Base-by-base conservation (phyloP, 2,797 vertebrate genomes). In the Triplophysa bombifrons region DNA sequence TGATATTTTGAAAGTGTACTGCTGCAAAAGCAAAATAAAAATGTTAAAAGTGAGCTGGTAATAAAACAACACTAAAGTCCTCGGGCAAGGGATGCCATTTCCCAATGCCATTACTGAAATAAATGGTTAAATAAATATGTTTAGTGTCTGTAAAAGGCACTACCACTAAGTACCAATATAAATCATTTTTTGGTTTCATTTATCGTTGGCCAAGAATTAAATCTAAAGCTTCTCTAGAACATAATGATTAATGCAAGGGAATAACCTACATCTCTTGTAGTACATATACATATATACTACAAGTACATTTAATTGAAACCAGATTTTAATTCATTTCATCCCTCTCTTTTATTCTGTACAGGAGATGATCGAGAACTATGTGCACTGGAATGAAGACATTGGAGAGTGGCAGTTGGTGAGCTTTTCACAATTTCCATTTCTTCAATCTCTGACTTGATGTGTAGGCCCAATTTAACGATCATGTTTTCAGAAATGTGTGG, bases 311-410 rank as follows among this genome's bases (percentile, higher is more conserved):
- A 38, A 38, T 7, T 38, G 6, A 38, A 38, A 38, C 34, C 34
- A 46, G 64, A 41, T 3, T 65, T 10, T 65, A 4, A 70, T 25
- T 71, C n/a, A 58, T 20, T 58, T 27, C 1, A 66, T 65, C 46
- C 30, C 10, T 71, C 12, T 50, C 38, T 2, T 60, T 53, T 76
- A 14, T 56, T 50, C 53, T 91, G 65, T 80, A 53, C 86, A 99
- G 98, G 97, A 98, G 88, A 99, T 99, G 97, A 98, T 99, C 80
- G 98, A 99, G 87, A 98, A 99, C 86, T 98, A 99, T 0, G 97
- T 99, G 60, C 96, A 99, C 85, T 99, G 98, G 98, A 99, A 99
- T n/a, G 98, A 99, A 89, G 98, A 99, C 87, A 98, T 99, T 78
- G 98, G 98, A 79, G 98, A 99, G 73, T 99, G 98, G 98, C 98